These are phyloP conservation scores for Climacteris rufus DNA, from an alignment of 2,113 vertebrate genomes.

Conservation along the genomic window DNA sequence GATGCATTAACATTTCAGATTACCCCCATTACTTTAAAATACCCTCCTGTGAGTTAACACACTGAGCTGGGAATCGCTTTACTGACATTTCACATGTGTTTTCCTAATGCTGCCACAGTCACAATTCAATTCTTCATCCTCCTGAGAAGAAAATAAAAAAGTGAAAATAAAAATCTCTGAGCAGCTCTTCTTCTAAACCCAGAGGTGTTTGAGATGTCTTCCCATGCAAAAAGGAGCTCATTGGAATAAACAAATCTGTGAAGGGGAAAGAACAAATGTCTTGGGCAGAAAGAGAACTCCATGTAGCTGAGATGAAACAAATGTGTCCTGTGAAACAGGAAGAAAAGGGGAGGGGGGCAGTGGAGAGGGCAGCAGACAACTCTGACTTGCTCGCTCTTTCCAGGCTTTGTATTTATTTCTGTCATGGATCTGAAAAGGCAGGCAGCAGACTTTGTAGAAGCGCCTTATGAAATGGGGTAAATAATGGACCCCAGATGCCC, in stretches of 20 bases:
- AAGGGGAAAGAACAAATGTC: constrained; percentile 16
- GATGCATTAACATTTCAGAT: not conserved
- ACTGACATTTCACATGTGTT: not conserved
- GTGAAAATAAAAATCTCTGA: not conserved
- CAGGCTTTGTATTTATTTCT: constrained; percentile 65
- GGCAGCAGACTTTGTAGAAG: constrained; percentile 56
- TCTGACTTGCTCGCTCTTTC: constrained; percentile 39
- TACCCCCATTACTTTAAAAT: not conserved
- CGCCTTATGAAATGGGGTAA: constrained; percentile 56
- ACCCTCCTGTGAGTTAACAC: not conserved
- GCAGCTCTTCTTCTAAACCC: not conserved
- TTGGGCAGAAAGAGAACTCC: not conserved
- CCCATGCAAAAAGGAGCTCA: not conserved
- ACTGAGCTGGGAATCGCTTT: not conserved
- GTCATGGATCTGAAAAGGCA: constrained; percentile 62
- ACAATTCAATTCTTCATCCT: not conserved
- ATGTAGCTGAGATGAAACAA: constrained; percentile 35
- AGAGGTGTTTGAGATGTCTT: not conserved
- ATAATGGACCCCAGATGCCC: constrained; percentile 62
- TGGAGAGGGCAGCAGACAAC: constrained; percentile 40
- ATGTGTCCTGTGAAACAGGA: constrained; percentile 38
- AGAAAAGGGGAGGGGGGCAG: constrained; percentile 38
- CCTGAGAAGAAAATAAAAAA: not conserved
- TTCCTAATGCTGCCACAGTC: not conserved
- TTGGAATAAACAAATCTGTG: not conserved